Conservation (phyloP, 2,797 vertebrate genomes). For the Cetoscarus ocellatus region DNA sequence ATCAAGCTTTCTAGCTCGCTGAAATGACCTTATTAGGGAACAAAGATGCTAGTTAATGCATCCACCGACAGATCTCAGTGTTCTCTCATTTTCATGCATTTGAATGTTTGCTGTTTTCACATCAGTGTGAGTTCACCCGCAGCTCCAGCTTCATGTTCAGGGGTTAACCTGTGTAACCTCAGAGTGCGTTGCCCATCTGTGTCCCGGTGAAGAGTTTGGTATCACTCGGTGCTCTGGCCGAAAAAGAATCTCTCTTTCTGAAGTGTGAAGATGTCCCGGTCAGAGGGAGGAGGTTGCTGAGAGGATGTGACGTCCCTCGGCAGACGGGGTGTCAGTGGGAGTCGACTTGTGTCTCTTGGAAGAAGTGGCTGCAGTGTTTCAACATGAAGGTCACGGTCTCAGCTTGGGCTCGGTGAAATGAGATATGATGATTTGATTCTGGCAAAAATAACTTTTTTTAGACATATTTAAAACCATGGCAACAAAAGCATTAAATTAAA, state of each 20-base stretch:
- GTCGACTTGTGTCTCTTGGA: slow-evolving; percentile 34
- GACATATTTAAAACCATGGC: no score
- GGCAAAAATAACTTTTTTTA: no score
- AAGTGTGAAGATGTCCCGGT: slow-evolving; percentile 38
- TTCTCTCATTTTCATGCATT: background rate
- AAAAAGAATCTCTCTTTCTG: slow-evolving; percentile 38
- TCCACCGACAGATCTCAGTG: background rate
- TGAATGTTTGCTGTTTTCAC: slow-evolving; percentile 4
- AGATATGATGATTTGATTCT: no score
- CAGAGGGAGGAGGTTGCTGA: slow-evolving; percentile 41
- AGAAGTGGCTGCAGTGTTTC: slow-evolving; percentile 31
- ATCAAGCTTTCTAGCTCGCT: background rate
- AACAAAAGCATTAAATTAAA: no score
- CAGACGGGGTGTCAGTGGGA: slow-evolving; percentile 61
- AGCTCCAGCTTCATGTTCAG: slow-evolving; percentile 18
- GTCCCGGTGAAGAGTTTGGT: slow-evolving; percentile 34
- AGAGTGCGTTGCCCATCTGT: slow-evolving; percentile 47
- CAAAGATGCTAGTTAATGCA: background rate
- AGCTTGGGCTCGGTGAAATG: slow-evolving; percentile 13
- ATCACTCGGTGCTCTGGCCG: slow-evolving; percentile 31
- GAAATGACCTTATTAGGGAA: slow-evolving; percentile 1
- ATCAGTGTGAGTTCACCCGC: slow-evolving; percentile 10
- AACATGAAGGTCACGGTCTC: slow-evolving; percentile 11
- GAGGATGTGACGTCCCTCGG: slow-evolving; percentile 56
- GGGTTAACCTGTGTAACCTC: slow-evolving; percentile 24